phyloP scores from a whole-genome alignment of 1,140 invertebrate genomes.

The Bombus huntii region DNA sequence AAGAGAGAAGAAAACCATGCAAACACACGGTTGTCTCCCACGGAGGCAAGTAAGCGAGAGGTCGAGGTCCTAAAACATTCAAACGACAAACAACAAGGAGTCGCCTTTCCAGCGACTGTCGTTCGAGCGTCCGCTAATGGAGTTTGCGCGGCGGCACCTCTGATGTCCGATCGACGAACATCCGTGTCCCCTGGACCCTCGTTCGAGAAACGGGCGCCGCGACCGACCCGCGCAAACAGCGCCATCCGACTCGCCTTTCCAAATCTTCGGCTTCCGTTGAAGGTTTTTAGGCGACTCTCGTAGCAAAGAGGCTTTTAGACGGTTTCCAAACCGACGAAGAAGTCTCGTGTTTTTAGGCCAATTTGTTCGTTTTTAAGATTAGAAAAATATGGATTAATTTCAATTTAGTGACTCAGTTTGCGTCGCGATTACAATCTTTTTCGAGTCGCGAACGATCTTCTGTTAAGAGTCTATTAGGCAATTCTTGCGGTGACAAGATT shows the following conservation, averaged over 20 bases:
- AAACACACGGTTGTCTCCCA: slow-evolving; percentile 72
- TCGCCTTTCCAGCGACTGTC: slow-evolving; percentile 59
- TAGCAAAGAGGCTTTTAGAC: not conserved
- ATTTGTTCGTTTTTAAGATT: not conserved
- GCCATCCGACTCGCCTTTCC: not conserved
- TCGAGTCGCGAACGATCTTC: too few species aligned
- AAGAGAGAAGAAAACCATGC: slow-evolving; percentile 34
- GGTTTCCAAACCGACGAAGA: not conserved
- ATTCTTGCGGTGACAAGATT: too few species aligned
- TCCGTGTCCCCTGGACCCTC: slow-evolving; percentile 48
- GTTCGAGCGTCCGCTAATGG: slow-evolving; percentile 78
- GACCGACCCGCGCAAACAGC: slow-evolving; percentile 17
- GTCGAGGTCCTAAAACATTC: slow-evolving; percentile 81
- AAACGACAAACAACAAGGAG: slow-evolving; percentile 80
- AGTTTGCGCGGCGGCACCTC: slow-evolving; percentile 82
- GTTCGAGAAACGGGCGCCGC: slow-evolving; percentile 11
- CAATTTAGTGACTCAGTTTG: too few species aligned
- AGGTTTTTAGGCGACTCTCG: not conserved
- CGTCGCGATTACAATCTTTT: too few species aligned
- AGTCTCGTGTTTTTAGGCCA: not conserved
- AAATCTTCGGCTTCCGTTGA: slow-evolving; percentile 10
- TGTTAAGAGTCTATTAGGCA: too few species aligned
- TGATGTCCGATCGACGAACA: slow-evolving; percentile 75
- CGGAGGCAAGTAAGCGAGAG: slow-evolving; percentile 81
- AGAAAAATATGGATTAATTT: too few species aligned